A percentile compares a stretch with the other conserved stretches of the same genome.
Conservation (phyloP, 1,140 invertebrate species). For the Coenobita brevimanus region DNA sequence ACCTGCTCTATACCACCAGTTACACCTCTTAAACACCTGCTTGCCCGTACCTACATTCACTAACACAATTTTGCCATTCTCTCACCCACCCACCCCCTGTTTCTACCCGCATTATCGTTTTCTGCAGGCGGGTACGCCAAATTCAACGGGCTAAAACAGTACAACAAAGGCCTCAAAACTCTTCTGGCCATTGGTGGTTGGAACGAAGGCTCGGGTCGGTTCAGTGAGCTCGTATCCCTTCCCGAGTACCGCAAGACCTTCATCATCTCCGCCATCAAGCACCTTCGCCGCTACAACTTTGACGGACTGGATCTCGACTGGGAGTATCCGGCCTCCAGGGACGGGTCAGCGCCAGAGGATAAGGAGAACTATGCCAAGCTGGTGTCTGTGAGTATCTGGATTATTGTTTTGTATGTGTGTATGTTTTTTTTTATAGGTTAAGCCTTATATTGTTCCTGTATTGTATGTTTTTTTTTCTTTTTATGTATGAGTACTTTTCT, state of each 20-base stretch:
- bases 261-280: constrained; percentile 89
- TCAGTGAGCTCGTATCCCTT: constrained; percentile 90
- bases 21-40: no score
- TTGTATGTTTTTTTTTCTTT: no score
- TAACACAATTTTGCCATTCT: no score
- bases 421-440: no score
- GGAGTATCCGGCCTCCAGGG: constrained; percentile 94
- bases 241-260: constrained; percentile 85
- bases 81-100: no score
- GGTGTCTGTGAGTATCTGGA: constrained; percentile 80
- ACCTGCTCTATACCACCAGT: no score
- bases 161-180: constrained; percentile 94
- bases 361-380: constrained; percentile 91
- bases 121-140: constrained; percentile 93
- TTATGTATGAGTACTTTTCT: no score
- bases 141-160: constrained; percentile 93
- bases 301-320: constrained; percentile 97
- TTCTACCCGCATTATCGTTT: no score
- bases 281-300: constrained; percentile 92
- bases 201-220: constrained; percentile 93
- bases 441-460: no score
- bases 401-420: not conserved
- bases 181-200: constrained; percentile 96
- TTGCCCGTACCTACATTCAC: no score
- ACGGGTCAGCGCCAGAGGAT: constrained; percentile 93